Percentiles rank a stretch among this genome's conserved stretches.
Evolutionary conservation across 2,113 vertebrate genomes (phyloP).

Genomic region (Serinus canaria): DNA sequence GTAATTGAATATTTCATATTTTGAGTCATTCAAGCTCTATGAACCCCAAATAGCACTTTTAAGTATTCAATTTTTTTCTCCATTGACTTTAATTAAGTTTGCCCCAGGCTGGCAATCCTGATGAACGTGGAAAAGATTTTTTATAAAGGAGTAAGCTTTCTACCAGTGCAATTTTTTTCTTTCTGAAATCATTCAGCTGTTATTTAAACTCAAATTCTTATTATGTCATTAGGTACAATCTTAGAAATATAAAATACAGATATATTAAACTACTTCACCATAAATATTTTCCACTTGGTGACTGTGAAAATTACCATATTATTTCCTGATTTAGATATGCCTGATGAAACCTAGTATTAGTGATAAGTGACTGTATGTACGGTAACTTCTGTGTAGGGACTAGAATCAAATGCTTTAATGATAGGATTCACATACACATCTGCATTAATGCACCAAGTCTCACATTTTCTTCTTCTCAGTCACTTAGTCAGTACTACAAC

Average conservation of each 20-base stretch:
- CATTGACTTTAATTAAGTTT: constrained; percentile 81
- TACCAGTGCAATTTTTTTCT: constrained; percentile 20
- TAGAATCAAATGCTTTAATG: not conserved
- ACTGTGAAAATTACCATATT: constrained; percentile 69
- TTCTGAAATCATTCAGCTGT: constrained; percentile 56
- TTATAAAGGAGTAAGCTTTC: constrained; percentile 53
- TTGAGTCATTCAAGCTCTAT: constrained; percentile 73
- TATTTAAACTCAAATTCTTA: constrained; percentile 66
- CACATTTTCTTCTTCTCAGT: not conserved
- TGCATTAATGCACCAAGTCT: not conserved
- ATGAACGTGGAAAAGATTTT: constrained; percentile 62
- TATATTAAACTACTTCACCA: constrained; percentile 54
- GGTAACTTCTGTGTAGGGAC: constrained; percentile 21
- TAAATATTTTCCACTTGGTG: constrained; percentile 72
- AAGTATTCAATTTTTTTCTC: constrained; percentile 78
- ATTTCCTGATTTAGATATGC: constrained; percentile 65
- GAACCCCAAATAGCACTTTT: constrained; percentile 69
- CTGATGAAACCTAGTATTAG: constrained; percentile 47
- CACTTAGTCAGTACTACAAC: not conserved
- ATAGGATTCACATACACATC: not conserved
- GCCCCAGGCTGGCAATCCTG: constrained; percentile 68
- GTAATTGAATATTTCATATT: constrained; percentile 73
- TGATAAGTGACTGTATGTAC: constrained; percentile 23
- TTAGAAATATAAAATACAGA: constrained; percentile 71
- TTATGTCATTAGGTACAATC: constrained; percentile 62